These are phyloP conservation scores for Vicugna pacos DNA, from an alignment of 2,113 vertebrate genomes.

Conservation along the genomic window DNA sequence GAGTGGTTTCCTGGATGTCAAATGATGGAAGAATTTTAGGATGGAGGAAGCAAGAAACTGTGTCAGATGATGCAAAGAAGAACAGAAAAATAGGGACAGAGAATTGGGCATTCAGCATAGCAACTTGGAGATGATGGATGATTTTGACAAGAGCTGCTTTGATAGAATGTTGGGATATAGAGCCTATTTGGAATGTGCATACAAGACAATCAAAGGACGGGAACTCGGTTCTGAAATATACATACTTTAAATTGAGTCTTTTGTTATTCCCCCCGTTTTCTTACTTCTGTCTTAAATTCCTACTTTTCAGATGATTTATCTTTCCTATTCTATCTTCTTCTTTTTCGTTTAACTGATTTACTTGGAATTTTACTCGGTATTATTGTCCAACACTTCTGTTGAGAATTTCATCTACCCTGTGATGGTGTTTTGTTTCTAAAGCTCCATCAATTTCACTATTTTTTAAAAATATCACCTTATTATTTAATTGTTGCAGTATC, in stretches of 20 bases:
- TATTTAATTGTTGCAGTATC: not conserved
- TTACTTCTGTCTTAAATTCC: not conserved
- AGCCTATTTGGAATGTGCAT: not conserved
- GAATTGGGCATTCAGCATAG: not conserved
- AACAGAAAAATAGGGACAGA: not conserved
- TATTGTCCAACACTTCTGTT: not conserved
- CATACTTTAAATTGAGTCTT: not conserved
- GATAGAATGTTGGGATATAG: not conserved
- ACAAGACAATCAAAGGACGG: not conserved
- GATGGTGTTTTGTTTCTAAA: not conserved
- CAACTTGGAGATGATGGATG: not conserved
- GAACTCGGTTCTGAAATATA: not conserved
- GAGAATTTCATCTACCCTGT: not conserved
- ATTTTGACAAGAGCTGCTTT: not conserved
- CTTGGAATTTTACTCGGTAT: not conserved
- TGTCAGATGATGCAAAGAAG: not conserved
- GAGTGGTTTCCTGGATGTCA: not conserved
- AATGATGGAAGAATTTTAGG: not conserved
- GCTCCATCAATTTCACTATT: not conserved
- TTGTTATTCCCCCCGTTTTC: not conserved
- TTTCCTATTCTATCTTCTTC: not conserved
- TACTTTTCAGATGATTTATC: not conserved
- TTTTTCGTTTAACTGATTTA: not conserved
- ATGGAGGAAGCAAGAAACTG: not conserved
- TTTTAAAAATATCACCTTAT: not conserved